Conservation (phyloP, 2,113 vertebrate genomes). For the Pteropus alecto region DNA sequence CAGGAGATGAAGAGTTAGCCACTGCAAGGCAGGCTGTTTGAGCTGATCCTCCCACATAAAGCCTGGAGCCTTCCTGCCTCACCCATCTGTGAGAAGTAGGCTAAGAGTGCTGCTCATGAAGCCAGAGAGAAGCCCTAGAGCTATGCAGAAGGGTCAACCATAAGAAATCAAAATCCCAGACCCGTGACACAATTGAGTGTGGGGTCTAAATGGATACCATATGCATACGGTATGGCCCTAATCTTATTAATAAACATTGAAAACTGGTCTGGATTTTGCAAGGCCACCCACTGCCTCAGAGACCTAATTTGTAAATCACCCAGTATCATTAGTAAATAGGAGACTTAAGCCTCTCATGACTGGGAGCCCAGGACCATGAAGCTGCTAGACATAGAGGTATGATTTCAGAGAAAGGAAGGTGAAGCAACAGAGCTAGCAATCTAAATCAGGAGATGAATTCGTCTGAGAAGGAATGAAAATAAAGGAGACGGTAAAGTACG, state of each 20-base stretch:
- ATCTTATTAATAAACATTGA: neutral
- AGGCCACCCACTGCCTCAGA: neutral
- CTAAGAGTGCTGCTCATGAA: accelerated
- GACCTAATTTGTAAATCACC: neutral
- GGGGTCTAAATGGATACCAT: neutral
- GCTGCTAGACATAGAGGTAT: neutral
- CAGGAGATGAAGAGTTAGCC: accelerated
- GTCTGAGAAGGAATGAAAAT: neutral
- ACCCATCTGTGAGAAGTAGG: neutral
- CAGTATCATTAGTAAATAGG: neutral
- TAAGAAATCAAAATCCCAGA: neutral
- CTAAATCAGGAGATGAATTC: neutral
- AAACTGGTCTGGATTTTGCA: neutral
- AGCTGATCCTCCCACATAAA: neutral
- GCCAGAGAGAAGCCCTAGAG: neutral
- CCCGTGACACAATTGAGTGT: neutral
- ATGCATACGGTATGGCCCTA: neutral
- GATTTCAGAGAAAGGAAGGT: neutral
- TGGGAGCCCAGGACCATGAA: neutral
- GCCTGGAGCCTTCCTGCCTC: neutral
- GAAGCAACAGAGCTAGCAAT: neutral
- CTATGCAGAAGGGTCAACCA: neutral
- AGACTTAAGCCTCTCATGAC: neutral
- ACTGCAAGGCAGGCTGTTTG: neutral
- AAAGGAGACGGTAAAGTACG: neutral